phyloP scores from a whole-genome alignment of 2,113 vertebrate genomes.

The Prunella himalayana region DNA sequence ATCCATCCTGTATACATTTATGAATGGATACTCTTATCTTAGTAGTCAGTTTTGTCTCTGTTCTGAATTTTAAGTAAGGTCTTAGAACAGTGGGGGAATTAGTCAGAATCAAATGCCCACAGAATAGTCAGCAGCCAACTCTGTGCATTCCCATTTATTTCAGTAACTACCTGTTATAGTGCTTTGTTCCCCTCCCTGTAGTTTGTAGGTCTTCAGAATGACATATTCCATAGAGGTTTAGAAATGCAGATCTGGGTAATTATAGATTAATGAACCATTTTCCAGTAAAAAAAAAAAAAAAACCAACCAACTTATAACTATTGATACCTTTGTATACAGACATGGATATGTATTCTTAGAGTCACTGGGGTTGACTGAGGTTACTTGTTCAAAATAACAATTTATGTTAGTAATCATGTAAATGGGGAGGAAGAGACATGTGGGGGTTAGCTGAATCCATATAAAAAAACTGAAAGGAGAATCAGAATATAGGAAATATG shows the following conservation, averaged over 20 bases:
- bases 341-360: neutral
- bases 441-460: neutral
- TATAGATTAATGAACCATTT: neutral
- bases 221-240: neutral
- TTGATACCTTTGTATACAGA: neutral
- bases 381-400: neutral
- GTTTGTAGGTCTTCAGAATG: neutral
- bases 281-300: neutral
- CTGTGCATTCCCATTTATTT: neutral
- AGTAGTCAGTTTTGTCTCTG: neutral
- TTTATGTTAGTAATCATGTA: neutral
- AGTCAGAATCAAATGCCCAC: neutral
- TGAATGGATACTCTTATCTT: neutral
- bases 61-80: neutral
- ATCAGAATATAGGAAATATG: neutral
- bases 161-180: neutral
- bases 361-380: neutral
- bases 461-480: neutral
- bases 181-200: neutral
- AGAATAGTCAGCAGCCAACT: neutral
- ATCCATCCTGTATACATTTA: neutral
- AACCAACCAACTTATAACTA: too few relatives aligned
- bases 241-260: neutral
- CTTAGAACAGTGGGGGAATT: neutral
- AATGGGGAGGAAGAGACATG: neutral